phyloP scores from a whole-genome alignment of 1,140 invertebrate genomes.

The Drosophila kurseongensis region DNA sequence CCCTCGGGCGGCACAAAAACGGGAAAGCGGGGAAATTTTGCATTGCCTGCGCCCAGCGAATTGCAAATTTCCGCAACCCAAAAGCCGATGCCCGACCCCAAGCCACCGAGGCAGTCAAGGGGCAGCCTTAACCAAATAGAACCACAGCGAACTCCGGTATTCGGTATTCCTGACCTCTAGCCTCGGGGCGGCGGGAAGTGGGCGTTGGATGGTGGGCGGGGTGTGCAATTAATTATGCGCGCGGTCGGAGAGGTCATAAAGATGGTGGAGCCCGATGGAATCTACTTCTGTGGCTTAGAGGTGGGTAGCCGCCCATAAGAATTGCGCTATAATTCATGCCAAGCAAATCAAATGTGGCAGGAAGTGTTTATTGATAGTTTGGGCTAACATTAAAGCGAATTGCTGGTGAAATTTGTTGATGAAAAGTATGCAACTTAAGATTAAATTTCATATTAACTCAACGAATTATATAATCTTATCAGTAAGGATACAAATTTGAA shows the following conservation, averaged over 20 bases:
- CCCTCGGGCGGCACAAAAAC: no score
- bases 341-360: conserved; percentile 45
- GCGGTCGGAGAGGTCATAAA: conserved; percentile 42
- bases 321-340: conserved; percentile 25
- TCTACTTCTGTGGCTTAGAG: conserved; percentile 15
- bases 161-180: conserved; percentile 27
- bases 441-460: no score
- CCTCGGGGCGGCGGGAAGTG: conserved; percentile 9
- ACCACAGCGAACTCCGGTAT: conserved; percentile 38
- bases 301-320: conserved; percentile 9
- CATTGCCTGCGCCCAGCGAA: conserved; percentile 46
- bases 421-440: neutral
- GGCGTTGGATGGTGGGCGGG: conserved; percentile 16
- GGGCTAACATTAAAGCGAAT: conserved; percentile 11
- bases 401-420: neutral
- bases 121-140: conserved; percentile 50
- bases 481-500: no score
- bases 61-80: conserved; percentile 74
- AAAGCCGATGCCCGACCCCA: conserved; percentile 36
- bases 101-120: conserved; percentile 45
- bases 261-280: conserved; percentile 21
- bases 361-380: conserved; percentile 34
- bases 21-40: conserved; percentile 6
- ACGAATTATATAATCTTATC: no score
- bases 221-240: conserved; percentile 48